These are phyloP conservation scores for Tineola bisselliella DNA, from an alignment of 2,888 invertebrate species.

Conservation along the genomic window DNA sequence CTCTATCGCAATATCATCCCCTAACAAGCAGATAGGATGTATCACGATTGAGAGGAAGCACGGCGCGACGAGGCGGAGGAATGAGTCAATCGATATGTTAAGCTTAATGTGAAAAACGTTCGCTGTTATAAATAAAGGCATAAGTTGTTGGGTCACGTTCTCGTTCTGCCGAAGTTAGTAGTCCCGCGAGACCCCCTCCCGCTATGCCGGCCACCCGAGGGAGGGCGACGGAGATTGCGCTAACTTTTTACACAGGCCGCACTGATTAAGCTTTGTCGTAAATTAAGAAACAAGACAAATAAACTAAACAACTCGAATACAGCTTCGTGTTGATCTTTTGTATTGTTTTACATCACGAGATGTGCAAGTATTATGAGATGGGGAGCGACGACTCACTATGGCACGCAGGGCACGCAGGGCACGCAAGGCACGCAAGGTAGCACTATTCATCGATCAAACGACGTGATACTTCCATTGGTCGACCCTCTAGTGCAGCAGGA, in stretches of 20 bases:
- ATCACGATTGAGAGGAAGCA: no score
- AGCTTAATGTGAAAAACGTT: background rate
- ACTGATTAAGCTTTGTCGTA: constrained; percentile 11
- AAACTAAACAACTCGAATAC: background rate
- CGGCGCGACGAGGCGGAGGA: no score
- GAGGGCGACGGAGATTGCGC: background rate
- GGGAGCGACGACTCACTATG: no score
- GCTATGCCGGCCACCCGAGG: background rate
- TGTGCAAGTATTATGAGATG: no score
- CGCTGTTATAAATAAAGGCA: background rate
- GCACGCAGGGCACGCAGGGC: no score
- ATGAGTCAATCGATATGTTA: background rate
- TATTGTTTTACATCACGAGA: no score
- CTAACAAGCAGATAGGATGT: no score
- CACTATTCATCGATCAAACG: no score
- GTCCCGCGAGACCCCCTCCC: background rate
- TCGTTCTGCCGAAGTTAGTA: background rate
- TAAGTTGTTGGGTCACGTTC: background rate
- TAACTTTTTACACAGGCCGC: background rate
- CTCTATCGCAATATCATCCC: no score
- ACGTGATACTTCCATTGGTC: no score
- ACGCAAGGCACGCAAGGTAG: no score
- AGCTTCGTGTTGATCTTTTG: background rate
- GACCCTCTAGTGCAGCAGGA: no score
- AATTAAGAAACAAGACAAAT: constrained; percentile 4